Evolutionary conservation across 2,113 vertebrate species (phyloP).

Genomic region (Emydocephalus ijimae): DNA sequence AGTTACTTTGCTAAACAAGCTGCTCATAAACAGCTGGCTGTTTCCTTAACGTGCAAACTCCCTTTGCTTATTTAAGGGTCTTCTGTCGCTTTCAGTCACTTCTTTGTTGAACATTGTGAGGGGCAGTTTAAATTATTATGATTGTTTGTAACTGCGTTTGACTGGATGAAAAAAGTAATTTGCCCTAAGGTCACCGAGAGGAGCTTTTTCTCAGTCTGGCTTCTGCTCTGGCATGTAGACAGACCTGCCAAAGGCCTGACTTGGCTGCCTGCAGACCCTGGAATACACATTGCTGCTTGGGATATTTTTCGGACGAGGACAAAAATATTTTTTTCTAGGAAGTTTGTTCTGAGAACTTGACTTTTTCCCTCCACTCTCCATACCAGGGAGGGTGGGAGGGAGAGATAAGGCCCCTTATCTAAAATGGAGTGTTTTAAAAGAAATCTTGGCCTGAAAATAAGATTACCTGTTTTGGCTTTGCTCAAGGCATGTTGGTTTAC

Average conservation of each 20-base stretch:
- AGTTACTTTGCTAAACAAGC: background rate
- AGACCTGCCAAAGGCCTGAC: background rate
- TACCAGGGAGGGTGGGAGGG: too few species aligned
- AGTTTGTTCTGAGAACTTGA: background rate
- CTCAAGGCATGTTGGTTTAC: slow-evolving; percentile 36
- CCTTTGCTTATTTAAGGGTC: background rate
- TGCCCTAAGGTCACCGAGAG: background rate
- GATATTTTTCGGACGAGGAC: background rate
- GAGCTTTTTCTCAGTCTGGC: background rate
- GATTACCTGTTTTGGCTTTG: slow-evolving; percentile 56
- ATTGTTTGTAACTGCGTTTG: background rate
- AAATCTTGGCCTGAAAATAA: background rate
- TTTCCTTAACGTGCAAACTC: background rate
- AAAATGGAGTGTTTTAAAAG: background rate
- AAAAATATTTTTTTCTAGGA: background rate
- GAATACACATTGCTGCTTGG: background rate
- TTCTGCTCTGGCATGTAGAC: background rate
- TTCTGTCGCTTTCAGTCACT: background rate
- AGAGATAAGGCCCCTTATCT: background rate
- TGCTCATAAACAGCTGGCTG: background rate
- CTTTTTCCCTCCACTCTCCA: background rate
- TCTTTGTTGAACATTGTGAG: background rate
- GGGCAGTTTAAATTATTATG: background rate
- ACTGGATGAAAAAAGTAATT: background rate
- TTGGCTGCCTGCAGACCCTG: background rate